Evolutionary conservation across 2,888 invertebrate genomes (phyloP).

Genomic region (Lithophane ornitopus): DNA sequence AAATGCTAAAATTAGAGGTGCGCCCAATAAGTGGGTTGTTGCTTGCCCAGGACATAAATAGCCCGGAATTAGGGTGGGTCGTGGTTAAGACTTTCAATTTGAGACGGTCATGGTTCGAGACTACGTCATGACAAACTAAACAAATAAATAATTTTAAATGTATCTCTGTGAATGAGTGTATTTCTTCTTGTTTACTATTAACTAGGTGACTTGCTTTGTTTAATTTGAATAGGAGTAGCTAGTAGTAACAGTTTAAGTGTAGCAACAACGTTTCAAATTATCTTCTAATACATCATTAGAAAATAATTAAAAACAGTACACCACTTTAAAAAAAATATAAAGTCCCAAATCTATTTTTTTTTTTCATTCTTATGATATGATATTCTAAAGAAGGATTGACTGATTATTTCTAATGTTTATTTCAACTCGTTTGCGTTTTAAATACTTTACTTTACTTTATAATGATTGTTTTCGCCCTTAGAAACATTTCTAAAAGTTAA

Average conservation of each 20-base stretch:
- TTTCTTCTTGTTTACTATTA: background rate
- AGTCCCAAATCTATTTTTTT: too few relatives aligned
- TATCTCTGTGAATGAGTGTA: background rate
- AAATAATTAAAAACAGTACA: background rate
- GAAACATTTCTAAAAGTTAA: background rate
- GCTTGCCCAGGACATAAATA: conserved; percentile 73
- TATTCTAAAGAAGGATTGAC: background rate
- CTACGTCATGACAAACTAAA: conserved; percentile 49
- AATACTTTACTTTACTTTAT: background rate
- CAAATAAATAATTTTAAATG: conserved; percentile 50
- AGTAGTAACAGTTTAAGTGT: too few relatives aligned
- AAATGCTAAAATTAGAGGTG: conserved; percentile 64
- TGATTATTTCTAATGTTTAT: background rate
- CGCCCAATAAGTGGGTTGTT: conserved; percentile 71
- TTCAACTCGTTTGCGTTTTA: background rate
- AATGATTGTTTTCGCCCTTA: background rate
- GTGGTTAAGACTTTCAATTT: conserved; percentile 54
- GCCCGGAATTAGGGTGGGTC: conserved; percentile 77
- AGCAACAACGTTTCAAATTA: background rate
- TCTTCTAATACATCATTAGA: background rate
- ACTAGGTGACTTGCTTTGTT: background rate
- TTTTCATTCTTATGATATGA: too few relatives aligned
- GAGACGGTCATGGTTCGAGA: conserved; percentile 57
- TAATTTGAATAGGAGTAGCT: background rate
- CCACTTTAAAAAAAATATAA: too few relatives aligned